Evolutionary conservation across 1,140 invertebrate species (phyloP).

Genomic region (Drosophila ogumai): DNA sequence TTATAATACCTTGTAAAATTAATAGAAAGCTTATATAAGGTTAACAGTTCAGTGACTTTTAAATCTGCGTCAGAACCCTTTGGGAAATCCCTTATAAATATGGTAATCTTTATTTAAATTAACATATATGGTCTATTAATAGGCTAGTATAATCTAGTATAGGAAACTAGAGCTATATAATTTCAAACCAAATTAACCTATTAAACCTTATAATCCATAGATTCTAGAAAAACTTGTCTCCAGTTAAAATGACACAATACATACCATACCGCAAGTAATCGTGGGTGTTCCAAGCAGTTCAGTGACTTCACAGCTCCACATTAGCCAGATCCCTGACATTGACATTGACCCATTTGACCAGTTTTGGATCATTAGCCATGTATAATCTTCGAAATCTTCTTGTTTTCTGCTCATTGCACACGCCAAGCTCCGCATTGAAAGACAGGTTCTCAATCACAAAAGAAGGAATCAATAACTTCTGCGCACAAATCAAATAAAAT

Average conservation of each 20-base stretch:
- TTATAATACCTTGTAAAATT: no score
- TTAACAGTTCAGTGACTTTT: constrained; percentile 3
- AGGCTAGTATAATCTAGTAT: not conserved
- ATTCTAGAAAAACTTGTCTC: constrained; percentile 3
- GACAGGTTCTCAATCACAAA: constrained; percentile 47
- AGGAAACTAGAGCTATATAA: not conserved
- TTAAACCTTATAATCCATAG: not conserved
- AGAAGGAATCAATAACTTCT: constrained; percentile 47
- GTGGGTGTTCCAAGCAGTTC: constrained; percentile 35
- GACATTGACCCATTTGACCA: constrained; percentile 48
- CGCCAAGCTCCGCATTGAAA: constrained; percentile 16
- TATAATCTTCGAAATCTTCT: constrained; percentile 6
- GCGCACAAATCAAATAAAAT: constrained; percentile 46
- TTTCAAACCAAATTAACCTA: not conserved
- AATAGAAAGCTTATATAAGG: no score
- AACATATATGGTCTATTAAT: not conserved
- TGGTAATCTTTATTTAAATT: not conserved
- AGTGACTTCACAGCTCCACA: constrained; percentile 18
- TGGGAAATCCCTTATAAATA: not conserved
- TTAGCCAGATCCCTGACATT: constrained; percentile 13
- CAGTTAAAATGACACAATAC: not conserved
- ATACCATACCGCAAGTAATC: not conserved
- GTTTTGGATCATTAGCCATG: constrained; percentile 3
- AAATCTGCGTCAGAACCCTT: not conserved
- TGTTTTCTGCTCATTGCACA: constrained; percentile 19